A percentile compares a stretch with the other conserved stretches of the same genome.
Evolutionary conservation across 2,888 invertebrate genomes (phyloP).

Genomic region (Meghimatium bilineatum): DNA sequence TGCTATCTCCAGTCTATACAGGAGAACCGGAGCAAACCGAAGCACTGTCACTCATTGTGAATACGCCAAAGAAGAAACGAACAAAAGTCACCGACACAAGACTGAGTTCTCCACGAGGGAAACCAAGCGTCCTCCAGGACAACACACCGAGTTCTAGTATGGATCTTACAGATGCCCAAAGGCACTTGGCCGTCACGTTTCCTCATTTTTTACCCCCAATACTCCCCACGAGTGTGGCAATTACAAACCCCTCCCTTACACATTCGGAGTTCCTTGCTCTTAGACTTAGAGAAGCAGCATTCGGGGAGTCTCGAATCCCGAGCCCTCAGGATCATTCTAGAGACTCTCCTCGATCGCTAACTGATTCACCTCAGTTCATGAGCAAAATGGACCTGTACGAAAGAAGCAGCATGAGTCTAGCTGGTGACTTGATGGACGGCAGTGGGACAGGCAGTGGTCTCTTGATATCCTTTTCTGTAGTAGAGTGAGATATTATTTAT

Average conservation of each 20-base stretch:
- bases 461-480: constrained; percentile 69
- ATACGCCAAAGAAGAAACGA: constrained; percentile 93
- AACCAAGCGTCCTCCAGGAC: constrained; percentile 71
- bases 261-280: constrained; percentile 72
- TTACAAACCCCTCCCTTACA: constrained; percentile 95
- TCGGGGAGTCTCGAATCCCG: constrained; percentile 55
- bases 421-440: constrained; percentile 53
- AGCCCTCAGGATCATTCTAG: constrained; percentile 65
- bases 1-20: constrained; percentile 64
- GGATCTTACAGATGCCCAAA: constrained; percentile 58
- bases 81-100: constrained; percentile 89
- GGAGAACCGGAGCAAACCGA: constrained; percentile 80
- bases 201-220: constrained; percentile 91
- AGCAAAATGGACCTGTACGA: constrained; percentile 63
- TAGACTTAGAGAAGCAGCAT: constrained; percentile 76
- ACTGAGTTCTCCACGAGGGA: constrained; percentile 73
- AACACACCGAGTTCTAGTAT: constrained; percentile 57
- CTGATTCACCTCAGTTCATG: constrained; percentile 57
- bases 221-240: constrained; percentile 95
- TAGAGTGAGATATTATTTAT: neutral
- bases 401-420: constrained; percentile 35
- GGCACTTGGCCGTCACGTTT: constrained; percentile 72
- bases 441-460: constrained; percentile 59
- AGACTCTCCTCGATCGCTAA: constrained; percentile 66
- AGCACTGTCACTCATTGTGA: constrained; percentile 94